These are phyloP conservation scores for Neogale vison DNA, from an alignment of 2,113 vertebrate species.

Conservation along the genomic window DNA sequence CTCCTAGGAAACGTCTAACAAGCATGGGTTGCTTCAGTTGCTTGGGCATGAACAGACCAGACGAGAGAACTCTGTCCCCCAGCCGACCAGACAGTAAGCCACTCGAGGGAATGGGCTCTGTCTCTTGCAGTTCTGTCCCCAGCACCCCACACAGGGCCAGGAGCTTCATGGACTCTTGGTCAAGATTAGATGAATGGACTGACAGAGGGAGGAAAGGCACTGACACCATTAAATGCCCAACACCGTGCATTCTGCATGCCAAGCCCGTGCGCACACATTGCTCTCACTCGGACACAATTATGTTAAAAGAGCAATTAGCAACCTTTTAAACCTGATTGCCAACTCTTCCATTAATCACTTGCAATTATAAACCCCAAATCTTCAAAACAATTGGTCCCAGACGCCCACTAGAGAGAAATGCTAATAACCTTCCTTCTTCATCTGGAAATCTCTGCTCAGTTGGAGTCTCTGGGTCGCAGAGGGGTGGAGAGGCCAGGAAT, in stretches of 20 bases:
- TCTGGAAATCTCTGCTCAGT: conserved; percentile 35
- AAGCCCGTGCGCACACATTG: accelerated
- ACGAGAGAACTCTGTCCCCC: neutral
- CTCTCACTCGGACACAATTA: conserved; percentile 66
- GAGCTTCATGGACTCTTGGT: neutral
- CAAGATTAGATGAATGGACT: no score
- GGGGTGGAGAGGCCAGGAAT: neutral
- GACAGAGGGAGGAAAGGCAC: neutral
- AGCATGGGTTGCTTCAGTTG: neutral
- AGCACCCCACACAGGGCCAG: neutral
- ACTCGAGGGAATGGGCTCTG: no score
- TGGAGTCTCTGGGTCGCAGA: conserved; percentile 20
- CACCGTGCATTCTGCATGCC: accelerated
- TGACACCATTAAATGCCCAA: neutral
- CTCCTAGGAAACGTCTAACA: neutral
- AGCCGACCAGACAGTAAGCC: neutral
- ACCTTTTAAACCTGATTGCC: conserved; percentile 73
- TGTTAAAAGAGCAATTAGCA: conserved; percentile 79
- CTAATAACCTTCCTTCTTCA: conserved; percentile 53
- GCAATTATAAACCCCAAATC: conserved; percentile 81
- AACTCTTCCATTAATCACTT: conserved; percentile 82
- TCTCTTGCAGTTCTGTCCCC: neutral
- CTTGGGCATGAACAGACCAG: neutral
- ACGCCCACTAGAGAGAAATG: conserved; percentile 70
- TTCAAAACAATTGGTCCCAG: conserved; percentile 79